Conservation (phyloP, 2,113 vertebrate species). For the Mustela lutreola region DNA sequence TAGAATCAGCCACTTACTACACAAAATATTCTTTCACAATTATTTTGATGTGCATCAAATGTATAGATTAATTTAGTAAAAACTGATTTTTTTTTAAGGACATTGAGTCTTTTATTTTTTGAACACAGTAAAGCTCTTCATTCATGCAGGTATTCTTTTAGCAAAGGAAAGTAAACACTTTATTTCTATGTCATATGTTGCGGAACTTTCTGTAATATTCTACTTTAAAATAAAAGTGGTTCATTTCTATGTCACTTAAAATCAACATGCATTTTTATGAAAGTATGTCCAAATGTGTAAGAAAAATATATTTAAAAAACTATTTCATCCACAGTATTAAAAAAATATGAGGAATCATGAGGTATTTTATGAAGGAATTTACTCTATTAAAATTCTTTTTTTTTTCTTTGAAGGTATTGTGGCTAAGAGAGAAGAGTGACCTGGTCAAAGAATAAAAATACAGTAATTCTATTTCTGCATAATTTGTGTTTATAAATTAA, state of each 20-base stretch:
- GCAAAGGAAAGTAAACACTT: not conserved
- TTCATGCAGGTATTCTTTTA: not conserved
- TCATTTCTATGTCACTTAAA: not conserved
- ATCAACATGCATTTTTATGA: not conserved
- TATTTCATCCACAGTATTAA: not conserved
- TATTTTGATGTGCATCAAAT: not conserved
- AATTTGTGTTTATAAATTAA: not conserved
- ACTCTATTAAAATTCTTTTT: not conserved
- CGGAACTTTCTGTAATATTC: not conserved
- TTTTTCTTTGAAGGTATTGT: not conserved
- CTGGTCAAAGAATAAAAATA: not conserved
- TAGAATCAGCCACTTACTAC: not conserved
- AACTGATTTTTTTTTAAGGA: not conserved
- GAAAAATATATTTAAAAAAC: not conserved
- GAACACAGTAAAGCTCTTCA: not conserved
- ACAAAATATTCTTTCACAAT: not conserved
- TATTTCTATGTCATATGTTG: not conserved
- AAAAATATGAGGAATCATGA: not conserved
- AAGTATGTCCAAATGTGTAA: not conserved
- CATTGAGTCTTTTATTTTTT: not conserved
- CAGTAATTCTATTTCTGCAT: not conserved
- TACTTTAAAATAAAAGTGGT: not conserved
- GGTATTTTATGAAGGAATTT: not conserved
- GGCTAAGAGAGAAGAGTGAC: not conserved
- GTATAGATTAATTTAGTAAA: not conserved